phyloP scores from a whole-genome alignment of 2,888 invertebrate genomes.

The Hoplodrina blanda region DNA sequence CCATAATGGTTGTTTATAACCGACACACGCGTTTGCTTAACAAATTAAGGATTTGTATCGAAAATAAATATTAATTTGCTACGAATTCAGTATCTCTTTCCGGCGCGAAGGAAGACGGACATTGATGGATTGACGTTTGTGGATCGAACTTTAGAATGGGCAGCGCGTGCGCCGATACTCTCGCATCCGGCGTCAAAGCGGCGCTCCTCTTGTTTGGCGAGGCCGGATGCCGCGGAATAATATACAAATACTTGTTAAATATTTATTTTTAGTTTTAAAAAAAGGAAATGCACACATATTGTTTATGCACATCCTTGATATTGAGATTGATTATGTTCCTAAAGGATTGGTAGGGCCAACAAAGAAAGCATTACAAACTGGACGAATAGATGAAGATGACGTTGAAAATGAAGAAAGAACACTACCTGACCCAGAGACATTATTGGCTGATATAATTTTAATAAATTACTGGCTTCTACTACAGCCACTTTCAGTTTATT shows the following conservation, averaged over 20 bases:
- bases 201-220: conserved; percentile 67
- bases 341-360: background rate
- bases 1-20: conserved; percentile 32
- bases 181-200: conserved; percentile 72
- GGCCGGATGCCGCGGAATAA: conserved; percentile 74
- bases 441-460: background rate
- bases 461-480: background rate
- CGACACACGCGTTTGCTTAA: conserved; percentile 30
- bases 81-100: conserved; percentile 68
- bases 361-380: background rate
- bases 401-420: background rate
- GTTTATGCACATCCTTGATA: background rate
- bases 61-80: conserved; percentile 57
- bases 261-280: conserved; percentile 62
- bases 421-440: background rate
- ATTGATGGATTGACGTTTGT: conserved; percentile 80
- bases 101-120: conserved; percentile 68
- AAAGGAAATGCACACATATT: conserved; percentile 18
- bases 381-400: no score
- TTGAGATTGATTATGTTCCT: background rate
- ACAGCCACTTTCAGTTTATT: background rate
- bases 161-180: conserved; percentile 72
- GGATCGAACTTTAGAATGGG: conserved; percentile 70
- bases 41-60: conserved; percentile 41
- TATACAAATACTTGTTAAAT: conserved; percentile 67